A percentile compares a stretch with the other conserved stretches of the same genome.
Conservation (phyloP, 2,888 invertebrate species). For the Heteromyza rotundicornis region DNA sequence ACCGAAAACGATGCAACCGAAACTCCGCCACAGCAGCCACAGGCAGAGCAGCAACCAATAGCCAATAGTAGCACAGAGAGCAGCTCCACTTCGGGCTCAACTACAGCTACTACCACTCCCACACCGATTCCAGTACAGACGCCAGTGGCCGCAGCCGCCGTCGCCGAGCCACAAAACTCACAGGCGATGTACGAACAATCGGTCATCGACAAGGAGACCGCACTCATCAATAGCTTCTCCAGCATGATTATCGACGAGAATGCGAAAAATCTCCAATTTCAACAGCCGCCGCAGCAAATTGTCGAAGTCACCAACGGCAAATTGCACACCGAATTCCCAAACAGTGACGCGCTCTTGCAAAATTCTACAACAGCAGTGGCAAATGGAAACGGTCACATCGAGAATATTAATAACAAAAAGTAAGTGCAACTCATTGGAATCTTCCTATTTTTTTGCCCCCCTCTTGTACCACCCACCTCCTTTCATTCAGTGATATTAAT, state of each 20-base stretch:
- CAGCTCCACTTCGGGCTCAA: slow-evolving; percentile 36
- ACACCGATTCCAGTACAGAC: slow-evolving; percentile 37
- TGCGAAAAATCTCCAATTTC: slow-evolving; percentile 57
- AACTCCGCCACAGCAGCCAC: slow-evolving; percentile 35
- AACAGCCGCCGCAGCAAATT: slow-evolving; percentile 35
- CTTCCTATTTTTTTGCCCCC: no score
- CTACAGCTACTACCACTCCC: slow-evolving; percentile 39
- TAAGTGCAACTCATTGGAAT: slow-evolving; percentile 60
- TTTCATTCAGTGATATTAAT: slow-evolving; percentile 60
- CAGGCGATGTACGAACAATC: slow-evolving; percentile 61
- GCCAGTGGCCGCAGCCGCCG: slow-evolving; percentile 12
- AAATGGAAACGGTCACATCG: slow-evolving; percentile 62
- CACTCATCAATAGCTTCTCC: slow-evolving; percentile 60
- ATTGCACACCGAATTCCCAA: slow-evolving; percentile 41
- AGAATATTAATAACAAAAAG: slow-evolving; percentile 62
- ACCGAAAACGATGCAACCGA: slow-evolving; percentile 20
- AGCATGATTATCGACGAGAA: slow-evolving; percentile 61
- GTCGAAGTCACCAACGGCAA: slow-evolving; percentile 59
- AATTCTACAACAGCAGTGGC: slow-evolving; percentile 46
- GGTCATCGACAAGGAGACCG: slow-evolving; percentile 61
- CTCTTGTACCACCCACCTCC: no score
- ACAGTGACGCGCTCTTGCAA: slow-evolving; percentile 36
- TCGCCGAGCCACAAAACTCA: slow-evolving; percentile 46
- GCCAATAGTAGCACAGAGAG: slow-evolving; percentile 33
- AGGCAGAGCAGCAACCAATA: not conserved